Percentiles rank a stretch among this genome's conserved stretches.
Conservation (phyloP, 2,888 invertebrate genomes). For the Drosophila acutilabella region DNA sequence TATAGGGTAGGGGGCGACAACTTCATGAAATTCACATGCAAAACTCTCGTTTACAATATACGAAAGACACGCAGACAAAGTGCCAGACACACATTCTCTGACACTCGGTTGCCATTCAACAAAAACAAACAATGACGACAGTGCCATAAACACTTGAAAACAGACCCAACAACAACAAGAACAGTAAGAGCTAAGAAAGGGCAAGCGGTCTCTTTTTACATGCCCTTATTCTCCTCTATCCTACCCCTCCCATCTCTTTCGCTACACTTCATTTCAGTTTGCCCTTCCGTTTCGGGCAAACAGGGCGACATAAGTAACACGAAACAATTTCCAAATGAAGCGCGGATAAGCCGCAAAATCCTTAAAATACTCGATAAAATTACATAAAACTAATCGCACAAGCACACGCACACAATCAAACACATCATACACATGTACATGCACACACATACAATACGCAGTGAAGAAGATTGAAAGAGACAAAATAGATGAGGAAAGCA, state of each 20-base stretch:
- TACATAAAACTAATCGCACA: constrained; percentile 84
- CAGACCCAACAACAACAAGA: constrained; percentile 41
- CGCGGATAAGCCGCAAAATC: constrained; percentile 82
- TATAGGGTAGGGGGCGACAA: constrained; percentile 24
- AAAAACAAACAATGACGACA: constrained; percentile 62
- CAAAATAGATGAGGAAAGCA: constrained; percentile 11
- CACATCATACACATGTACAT: constrained; percentile 18
- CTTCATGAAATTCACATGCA: constrained; percentile 61
- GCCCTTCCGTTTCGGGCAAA: constrained; percentile 36
- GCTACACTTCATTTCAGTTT: constrained; percentile 23
- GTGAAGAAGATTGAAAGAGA: constrained; percentile 16
- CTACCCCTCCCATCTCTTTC: constrained; percentile 14
- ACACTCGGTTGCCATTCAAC: constrained; percentile 47
- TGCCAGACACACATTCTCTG: constrained; percentile 42
- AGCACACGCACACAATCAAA: constrained; percentile 59
- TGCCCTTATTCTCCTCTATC: constrained; percentile 38
- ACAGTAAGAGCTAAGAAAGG: constrained; percentile 38
- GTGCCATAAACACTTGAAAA: constrained; percentile 69
- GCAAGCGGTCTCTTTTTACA: constrained; percentile 56
- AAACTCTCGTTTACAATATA: constrained; percentile 72
- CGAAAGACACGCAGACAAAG: constrained; percentile 25
- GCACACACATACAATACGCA: constrained; percentile 9
- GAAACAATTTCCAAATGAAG: constrained; percentile 80
- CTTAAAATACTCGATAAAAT: constrained; percentile 84
- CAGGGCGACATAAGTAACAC: constrained; percentile 74